A percentile compares a stretch with the other conserved stretches of the same genome.
phyloP scores from a whole-genome alignment of 2,888 invertebrate species.

The Portevinia maculata region DNA sequence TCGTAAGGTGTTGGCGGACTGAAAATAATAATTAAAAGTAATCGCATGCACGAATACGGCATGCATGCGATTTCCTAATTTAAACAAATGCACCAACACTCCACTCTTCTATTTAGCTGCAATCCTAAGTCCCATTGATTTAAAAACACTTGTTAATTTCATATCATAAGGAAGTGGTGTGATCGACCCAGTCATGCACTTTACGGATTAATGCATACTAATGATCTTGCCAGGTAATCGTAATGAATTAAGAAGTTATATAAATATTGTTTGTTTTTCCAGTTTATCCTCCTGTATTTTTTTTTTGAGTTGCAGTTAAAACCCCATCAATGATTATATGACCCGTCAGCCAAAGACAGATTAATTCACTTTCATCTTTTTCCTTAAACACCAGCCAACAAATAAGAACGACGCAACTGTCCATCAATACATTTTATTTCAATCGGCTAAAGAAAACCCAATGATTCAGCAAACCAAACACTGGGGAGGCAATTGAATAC shows the following conservation, averaged over 20 bases:
- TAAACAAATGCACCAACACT: not conserved
- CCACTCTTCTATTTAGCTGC: not conserved
- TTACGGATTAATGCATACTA: not conserved
- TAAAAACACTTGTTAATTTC: not conserved
- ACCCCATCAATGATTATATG: slow-evolving; percentile 25
- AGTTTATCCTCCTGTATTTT: not conserved
- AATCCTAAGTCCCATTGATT: no score
- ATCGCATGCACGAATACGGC: not conserved
- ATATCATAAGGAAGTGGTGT: not conserved
- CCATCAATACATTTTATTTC: slow-evolving; percentile 3
- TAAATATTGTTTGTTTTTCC: not conserved
- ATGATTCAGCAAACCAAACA: slow-evolving; percentile 41
- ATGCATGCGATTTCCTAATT: no score
- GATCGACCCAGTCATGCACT: not conserved
- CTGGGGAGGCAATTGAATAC: slow-evolving; percentile 35
- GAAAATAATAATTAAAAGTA: no score
- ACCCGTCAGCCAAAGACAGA: slow-evolving; percentile 4
- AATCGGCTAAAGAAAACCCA: slow-evolving; percentile 20
- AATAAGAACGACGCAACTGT: no score
- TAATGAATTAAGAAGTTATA: slow-evolving; percentile 4
- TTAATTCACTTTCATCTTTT: slow-evolving; percentile 8
- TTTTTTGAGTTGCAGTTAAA: not conserved
- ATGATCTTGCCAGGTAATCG: not conserved
- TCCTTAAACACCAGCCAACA: not conserved
- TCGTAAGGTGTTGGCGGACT: no score